A percentile compares a stretch with the other conserved stretches of the same genome.
These are phyloP conservation scores for Lethenteron reissneri DNA, from an alignment of 2,113 vertebrate genomes.

Conservation along the genomic window DNA sequence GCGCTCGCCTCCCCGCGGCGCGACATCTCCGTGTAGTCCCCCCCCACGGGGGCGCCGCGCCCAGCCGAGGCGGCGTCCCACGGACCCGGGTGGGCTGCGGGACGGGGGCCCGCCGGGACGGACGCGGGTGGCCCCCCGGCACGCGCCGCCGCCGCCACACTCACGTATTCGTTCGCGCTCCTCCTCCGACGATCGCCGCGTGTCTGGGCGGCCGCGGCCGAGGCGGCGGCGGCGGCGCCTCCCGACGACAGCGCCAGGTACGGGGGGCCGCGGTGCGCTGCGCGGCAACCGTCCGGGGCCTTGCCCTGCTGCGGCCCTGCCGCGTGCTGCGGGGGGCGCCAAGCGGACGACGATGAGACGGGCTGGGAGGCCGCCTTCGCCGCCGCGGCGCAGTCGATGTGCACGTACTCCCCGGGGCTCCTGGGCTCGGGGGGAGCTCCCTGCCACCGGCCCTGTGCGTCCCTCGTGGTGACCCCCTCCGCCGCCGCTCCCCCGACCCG, in stretches of 20 bases:
- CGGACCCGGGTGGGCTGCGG: too few species aligned
- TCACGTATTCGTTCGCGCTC: too few species aligned
- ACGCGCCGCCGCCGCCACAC: too few species aligned
- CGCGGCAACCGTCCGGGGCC: background rate
- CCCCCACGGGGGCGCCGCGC: too few species aligned
- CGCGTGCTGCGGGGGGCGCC: background rate
- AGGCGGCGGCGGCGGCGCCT: background rate
- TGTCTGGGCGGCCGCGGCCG: background rate
- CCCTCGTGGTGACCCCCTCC: background rate
- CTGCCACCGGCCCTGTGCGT: background rate
- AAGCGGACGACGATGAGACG: background rate
- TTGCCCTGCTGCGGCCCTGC: background rate
- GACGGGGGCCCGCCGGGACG: too few species aligned
- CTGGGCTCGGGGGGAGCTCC: constrained; percentile 39
- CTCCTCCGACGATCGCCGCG: background rate
- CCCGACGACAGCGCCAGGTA: background rate
- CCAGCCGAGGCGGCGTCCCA: too few species aligned
- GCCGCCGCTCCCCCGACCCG: constrained; percentile 1
- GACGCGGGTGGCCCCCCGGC: too few species aligned
- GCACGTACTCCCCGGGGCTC: constrained; percentile 59
- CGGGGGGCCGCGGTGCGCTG: background rate
- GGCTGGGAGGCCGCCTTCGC: background rate
- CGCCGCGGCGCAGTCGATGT: constrained; percentile 38
- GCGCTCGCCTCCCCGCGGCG: too few species aligned
- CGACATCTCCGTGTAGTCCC: too few species aligned